Evolutionary conservation across 2,113 vertebrate species (phyloP), one percentile per base, ranked within the genome.

Genomic region (Osmerus mordax): DNA sequence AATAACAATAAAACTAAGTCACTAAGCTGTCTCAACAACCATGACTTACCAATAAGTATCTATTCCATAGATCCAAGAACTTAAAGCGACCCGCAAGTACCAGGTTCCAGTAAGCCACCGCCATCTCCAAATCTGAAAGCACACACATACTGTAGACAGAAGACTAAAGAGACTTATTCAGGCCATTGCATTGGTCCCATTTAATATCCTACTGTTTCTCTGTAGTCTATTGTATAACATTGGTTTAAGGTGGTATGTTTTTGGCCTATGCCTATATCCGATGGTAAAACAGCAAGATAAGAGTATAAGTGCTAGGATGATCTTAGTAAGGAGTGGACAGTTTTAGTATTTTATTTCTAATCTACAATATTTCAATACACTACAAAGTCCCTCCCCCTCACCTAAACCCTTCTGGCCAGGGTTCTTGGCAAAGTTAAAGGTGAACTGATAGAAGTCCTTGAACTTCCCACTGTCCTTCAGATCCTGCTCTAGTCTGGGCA

Each of bases 61-160:
- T 95, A 90, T 98, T 98, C 96, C 97, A 98, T 68, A 99, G 96
- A 86, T 98, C 97, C 76, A 98, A 90, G 91, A 98, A 99, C 87
- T 97, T 97, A 92, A 99, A 98, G 72, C 94, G 94, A 87, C 96
- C 95, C 4, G 93, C 94, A 74, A 98, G 91, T 65, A 97, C 95
- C 89, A 99, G 90, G 90, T 97, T 98, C 96, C 96, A 99, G 83
- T 97, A 98, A 16, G 95, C 96, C 73, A 99, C 94, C 0, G 96
- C 97, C 96, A 98, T 98, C 89, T 98, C 96, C 87, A 99, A 88
- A 91, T 98, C 97, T 98, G 65, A 89, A 89, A 53, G 71, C 71
- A 65, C 25, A 73, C 32, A 82, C 25, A 83, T 18, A 60, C 11
- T 25, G 32, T 51, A 77, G 4, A 62, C 1, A 28, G 29, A 32